phyloP scores from a whole-genome alignment of 2,888 invertebrate species.

The Caenorhabditis japonica region DNA sequence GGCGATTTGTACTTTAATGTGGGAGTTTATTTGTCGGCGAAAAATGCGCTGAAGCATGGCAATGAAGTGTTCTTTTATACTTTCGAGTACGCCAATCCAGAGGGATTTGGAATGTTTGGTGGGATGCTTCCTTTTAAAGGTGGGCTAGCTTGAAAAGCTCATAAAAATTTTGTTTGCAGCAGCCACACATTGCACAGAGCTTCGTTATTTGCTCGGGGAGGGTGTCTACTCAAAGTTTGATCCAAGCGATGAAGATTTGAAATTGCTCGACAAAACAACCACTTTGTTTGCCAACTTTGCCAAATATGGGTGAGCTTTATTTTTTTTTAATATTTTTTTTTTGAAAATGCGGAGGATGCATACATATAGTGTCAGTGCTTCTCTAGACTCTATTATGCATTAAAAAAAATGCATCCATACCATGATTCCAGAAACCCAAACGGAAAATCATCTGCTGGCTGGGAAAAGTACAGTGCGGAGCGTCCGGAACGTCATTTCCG shows the following conservation, averaged over 20 bases:
- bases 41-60: conserved; percentile 45
- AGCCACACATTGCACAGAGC: conserved; percentile 62
- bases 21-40: conserved; percentile 44
- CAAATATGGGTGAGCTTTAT: conserved; percentile 65
- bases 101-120: conserved; percentile 56
- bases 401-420: background rate
- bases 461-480: conserved; percentile 25
- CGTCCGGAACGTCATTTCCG: conserved; percentile 26
- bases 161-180: conserved; percentile 21
- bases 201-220: conserved; percentile 66
- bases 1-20: conserved; percentile 53
- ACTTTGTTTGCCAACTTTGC: conserved; percentile 62
- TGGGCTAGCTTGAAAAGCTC: background rate
- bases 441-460: conserved; percentile 9
- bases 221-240: conserved; percentile 61
- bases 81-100: conserved; percentile 56
- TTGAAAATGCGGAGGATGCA: background rate
- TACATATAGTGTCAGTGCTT: background rate
- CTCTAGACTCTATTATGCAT: too few species aligned
- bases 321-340: too few species aligned
- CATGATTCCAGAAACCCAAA: conserved; percentile 34
- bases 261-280: conserved; percentile 60
- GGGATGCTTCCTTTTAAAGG: conserved; percentile 58
- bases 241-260: conserved; percentile 57
- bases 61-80: conserved; percentile 58